Evolutionary conservation across 2,888 invertebrate species (phyloP).

Genomic region (Dynastes tityus): DNA sequence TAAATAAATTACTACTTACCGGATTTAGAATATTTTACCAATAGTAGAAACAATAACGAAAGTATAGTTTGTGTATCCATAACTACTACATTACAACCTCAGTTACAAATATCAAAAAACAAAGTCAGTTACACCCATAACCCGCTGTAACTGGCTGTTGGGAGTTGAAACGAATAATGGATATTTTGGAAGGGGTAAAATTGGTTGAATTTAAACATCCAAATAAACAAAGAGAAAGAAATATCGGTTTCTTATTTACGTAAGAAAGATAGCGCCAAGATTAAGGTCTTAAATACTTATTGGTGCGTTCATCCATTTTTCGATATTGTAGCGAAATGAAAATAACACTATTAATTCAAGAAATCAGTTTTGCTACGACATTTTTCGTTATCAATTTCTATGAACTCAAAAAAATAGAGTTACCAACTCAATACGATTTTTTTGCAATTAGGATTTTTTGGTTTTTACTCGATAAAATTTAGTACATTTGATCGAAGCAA

Average conservation of each 20-base stretch:
- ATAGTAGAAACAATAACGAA: slow-evolving; percentile 56
- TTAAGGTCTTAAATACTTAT: slow-evolving; percentile 8
- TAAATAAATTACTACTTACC: slow-evolving; percentile 37
- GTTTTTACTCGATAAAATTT: too few species aligned
- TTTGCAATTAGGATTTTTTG: too few species aligned
- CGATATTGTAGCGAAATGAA: background rate
- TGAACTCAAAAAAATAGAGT: too few species aligned
- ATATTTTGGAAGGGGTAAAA: slow-evolving; percentile 36
- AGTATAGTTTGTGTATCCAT: slow-evolving; percentile 57
- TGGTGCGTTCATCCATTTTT: slow-evolving; percentile 6
- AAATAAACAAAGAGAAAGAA: slow-evolving; percentile 40
- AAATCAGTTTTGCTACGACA: background rate
- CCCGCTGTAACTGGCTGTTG: background rate
- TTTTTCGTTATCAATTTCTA: too few species aligned
- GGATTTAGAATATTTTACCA: slow-evolving; percentile 13
- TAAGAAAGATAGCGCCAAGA: slow-evolving; percentile 34
- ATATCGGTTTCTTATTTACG: slow-evolving; percentile 5
- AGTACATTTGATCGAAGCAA: too few species aligned
- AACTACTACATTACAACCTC: slow-evolving; percentile 54
- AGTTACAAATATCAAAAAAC: slow-evolving; percentile 38
- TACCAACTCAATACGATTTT: too few species aligned
- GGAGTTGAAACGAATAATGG: slow-evolving; percentile 36
- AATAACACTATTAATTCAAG: background rate
- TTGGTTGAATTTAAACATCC: slow-evolving; percentile 28
- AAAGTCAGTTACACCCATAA: slow-evolving; percentile 58